Percentiles rank a stretch among this genome's conserved stretches.
These are phyloP conservation scores for Chanos chanos DNA, from an alignment of 2,797 vertebrate genomes.

Conservation along the genomic window DNA sequence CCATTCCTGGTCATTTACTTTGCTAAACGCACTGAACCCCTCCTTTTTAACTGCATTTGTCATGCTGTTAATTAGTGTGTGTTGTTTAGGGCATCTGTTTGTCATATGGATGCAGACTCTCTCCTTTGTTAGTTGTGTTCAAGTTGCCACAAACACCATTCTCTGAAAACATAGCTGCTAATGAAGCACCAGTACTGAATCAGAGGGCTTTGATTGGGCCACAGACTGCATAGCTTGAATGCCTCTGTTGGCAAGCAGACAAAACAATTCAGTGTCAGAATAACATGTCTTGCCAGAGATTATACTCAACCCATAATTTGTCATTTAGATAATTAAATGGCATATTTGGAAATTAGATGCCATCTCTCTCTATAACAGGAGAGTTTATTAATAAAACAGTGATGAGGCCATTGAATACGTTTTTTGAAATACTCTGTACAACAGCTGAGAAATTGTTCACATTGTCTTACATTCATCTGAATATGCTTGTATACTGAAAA, in stretches of 20 bases:
- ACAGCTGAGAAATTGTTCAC: too few relatives aligned
- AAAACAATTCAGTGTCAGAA: constrained; percentile 31
- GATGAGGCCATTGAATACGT: too few relatives aligned
- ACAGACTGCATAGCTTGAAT: constrained; percentile 23
- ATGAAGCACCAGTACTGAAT: not conserved
- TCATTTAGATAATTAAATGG: constrained; percentile 20
- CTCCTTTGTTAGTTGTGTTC: constrained; percentile 17
- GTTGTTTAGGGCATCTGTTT: constrained; percentile 10
- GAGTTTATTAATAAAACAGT: too few relatives aligned
- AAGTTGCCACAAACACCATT: not conserved
- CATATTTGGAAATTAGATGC: too few relatives aligned
- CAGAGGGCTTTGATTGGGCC: constrained; percentile 33
- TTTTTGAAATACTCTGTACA: too few relatives aligned
- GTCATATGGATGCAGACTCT: constrained; percentile 12
- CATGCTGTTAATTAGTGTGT: too few relatives aligned
- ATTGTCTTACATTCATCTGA: too few relatives aligned
- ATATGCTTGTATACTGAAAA: too few relatives aligned
- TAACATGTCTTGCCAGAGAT: constrained; percentile 20
- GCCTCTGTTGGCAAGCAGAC: constrained; percentile 21
- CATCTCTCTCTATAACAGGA: too few relatives aligned
- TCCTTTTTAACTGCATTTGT: constrained; percentile 32
- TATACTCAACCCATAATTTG: constrained; percentile 4
- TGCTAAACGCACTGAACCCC: not conserved
- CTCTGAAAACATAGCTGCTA: not conserved
- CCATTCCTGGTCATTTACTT: not conserved